Evolutionary conservation across 2,113 vertebrate species (phyloP).

Genomic region (Zosterops lateralis): DNA sequence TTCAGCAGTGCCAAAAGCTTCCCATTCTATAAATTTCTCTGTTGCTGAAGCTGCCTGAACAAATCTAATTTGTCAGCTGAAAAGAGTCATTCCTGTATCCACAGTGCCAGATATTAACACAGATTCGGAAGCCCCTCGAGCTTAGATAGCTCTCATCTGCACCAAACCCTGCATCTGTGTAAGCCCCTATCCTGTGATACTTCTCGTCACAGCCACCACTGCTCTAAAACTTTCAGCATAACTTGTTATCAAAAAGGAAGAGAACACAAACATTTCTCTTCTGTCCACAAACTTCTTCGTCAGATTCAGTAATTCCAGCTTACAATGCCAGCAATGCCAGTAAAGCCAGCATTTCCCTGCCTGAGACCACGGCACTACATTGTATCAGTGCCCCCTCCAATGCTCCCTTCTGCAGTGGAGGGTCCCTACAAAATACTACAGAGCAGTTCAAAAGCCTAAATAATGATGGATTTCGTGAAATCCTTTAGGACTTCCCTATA

Average conservation of each 20-base stretch:
- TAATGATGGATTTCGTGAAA: neutral
- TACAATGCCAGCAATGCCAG: neutral
- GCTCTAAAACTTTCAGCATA: neutral
- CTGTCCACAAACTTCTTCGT: neutral
- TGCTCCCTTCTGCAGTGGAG: neutral
- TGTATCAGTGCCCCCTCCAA: neutral
- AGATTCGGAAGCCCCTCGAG: neutral
- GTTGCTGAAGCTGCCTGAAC: neutral
- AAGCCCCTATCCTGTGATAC: neutral
- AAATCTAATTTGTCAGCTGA: neutral
- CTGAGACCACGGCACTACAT: no score
- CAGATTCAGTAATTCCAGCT: neutral
- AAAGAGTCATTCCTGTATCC: neutral
- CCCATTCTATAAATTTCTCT: neutral
- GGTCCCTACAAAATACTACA: neutral
- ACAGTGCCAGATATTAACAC: rapidly evolving
- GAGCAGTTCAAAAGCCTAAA: neutral
- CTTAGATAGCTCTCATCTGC: neutral
- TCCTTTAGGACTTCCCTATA: neutral
- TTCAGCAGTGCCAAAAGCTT: neutral
- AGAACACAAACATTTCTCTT: neutral
- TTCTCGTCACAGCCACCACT: neutral
- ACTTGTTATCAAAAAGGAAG: neutral
- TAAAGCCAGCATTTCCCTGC: neutral
- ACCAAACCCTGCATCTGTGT: neutral